These are phyloP conservation scores for Carassius carassius DNA, from an alignment of 2,113 vertebrate genomes.

Conservation along the genomic window DNA sequence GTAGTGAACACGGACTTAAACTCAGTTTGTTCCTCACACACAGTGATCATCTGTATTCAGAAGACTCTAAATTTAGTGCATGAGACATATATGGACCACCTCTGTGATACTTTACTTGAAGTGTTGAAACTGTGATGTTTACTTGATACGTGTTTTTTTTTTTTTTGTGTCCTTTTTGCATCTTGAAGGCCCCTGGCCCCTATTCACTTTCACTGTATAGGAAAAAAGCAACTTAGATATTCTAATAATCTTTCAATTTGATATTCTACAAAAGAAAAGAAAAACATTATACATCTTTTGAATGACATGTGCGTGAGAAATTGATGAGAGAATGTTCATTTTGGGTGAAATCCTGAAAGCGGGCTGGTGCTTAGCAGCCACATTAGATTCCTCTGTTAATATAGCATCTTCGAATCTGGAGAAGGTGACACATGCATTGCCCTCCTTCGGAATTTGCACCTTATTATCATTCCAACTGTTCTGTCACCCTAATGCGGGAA, in stretches of 20 bases:
- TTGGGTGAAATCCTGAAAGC: too few relatives aligned
- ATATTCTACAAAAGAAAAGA: background rate
- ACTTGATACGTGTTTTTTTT: background rate
- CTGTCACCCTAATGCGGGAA: background rate
- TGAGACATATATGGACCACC: too few relatives aligned
- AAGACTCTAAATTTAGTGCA: background rate
- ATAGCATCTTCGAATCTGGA: constrained; percentile 9
- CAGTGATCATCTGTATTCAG: background rate
- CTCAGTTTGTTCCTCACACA: background rate
- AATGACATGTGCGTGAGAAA: background rate
- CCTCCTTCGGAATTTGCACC: constrained; percentile 38
- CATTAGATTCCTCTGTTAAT: background rate
- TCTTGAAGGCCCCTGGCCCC: background rate
- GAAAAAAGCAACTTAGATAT: background rate
- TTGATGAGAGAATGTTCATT: background rate
- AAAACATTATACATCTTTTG: too few relatives aligned
- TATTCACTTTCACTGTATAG: background rate
- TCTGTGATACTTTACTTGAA: too few relatives aligned
- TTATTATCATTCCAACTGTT: constrained; percentile 49
- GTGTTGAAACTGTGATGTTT: too few relatives aligned
- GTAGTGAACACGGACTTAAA: too few relatives aligned
- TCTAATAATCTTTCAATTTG: background rate
- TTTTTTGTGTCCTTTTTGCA: background rate
- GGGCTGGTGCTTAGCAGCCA: too few relatives aligned
- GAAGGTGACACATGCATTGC: constrained; percentile 39